Evolutionary conservation across 2,888 invertebrate genomes (phyloP).

Genomic region (Notodonta ziczac): DNA sequence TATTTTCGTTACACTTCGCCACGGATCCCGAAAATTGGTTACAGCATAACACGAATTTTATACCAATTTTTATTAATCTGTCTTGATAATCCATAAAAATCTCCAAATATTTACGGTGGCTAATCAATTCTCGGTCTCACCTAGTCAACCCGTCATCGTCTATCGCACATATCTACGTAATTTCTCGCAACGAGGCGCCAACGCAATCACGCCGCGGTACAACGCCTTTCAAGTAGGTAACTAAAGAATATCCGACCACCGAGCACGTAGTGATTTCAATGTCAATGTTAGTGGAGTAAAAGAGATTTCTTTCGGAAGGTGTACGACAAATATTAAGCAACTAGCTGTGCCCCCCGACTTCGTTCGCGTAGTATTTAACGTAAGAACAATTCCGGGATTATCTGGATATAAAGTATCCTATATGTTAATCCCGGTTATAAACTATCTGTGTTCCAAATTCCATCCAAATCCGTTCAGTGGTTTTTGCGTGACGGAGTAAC

Average conservation of each 20-base stretch:
- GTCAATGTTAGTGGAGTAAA: neutral
- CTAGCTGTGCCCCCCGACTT: no score
- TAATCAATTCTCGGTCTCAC: neutral
- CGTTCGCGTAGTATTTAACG: no score
- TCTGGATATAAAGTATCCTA: no score
- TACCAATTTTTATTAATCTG: neutral
- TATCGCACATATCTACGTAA: neutral
- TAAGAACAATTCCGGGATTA: no score
- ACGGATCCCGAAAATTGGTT: neutral
- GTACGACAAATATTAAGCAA: neutral
- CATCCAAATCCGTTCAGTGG: no score
- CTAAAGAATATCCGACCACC: neutral
- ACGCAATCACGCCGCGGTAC: neutral
- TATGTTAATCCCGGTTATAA: no score
- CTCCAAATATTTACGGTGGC: neutral
- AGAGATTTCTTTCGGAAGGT: neutral
- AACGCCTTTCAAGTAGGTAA: constrained; percentile 9
- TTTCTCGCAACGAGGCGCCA: neutral
- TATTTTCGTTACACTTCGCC: no score
- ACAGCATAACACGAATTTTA: neutral
- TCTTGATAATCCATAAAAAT: neutral
- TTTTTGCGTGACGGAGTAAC: no score
- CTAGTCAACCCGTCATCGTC: neutral
- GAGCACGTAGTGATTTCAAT: neutral
- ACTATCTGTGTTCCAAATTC: no score